These are phyloP conservation scores for Entomobrya multifasciata DNA, from an alignment of 2,888 invertebrate species.

Conservation along the genomic window DNA sequence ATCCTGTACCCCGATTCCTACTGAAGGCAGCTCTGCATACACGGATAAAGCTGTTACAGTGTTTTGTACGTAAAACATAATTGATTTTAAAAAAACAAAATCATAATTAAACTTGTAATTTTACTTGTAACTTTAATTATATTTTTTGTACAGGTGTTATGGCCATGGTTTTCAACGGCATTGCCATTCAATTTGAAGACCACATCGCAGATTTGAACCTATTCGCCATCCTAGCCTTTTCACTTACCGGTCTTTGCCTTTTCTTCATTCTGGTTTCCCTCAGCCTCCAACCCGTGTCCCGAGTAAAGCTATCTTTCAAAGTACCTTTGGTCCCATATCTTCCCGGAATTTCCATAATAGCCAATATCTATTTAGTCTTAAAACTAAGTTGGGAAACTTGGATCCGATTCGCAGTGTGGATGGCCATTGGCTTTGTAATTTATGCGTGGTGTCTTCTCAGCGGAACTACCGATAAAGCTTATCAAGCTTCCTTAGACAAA, in stretches of 20 bases:
- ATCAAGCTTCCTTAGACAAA: conserved; percentile 57
- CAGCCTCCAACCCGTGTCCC: conserved; percentile 73
- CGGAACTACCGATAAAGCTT: conserved; percentile 75
- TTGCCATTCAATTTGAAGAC: conserved; percentile 73
- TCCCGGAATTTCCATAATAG: conserved; percentile 82
- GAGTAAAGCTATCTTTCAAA: conserved; percentile 78
- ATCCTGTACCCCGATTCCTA: conserved; percentile 71
- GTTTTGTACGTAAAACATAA: conserved; percentile 76
- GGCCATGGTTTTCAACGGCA: conserved; percentile 70
- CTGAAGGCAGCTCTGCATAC: conserved; percentile 75
- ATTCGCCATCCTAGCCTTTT: conserved; percentile 31
- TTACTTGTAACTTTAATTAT: no score
- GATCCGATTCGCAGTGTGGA: conserved; percentile 83
- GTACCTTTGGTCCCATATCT: conserved; percentile 83
- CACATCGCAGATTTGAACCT: conserved; percentile 48
- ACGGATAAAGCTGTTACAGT: conserved; percentile 76
- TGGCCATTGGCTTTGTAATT: conserved; percentile 80
- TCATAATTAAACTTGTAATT: no score
- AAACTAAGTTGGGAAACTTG: conserved; percentile 82
- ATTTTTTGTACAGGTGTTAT: conserved; percentile 60
- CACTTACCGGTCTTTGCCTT: conserved; percentile 40
- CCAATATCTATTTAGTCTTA: conserved; percentile 83
- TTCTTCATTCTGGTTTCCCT: conserved; percentile 69
- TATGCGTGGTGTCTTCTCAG: conserved; percentile 75
- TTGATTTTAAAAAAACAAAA: neutral